Percentiles rank a stretch among this genome's conserved stretches.
These are phyloP conservation scores for Drepana falcataria DNA, from an alignment of 2,888 invertebrate genomes.

Conservation along the genomic window DNA sequence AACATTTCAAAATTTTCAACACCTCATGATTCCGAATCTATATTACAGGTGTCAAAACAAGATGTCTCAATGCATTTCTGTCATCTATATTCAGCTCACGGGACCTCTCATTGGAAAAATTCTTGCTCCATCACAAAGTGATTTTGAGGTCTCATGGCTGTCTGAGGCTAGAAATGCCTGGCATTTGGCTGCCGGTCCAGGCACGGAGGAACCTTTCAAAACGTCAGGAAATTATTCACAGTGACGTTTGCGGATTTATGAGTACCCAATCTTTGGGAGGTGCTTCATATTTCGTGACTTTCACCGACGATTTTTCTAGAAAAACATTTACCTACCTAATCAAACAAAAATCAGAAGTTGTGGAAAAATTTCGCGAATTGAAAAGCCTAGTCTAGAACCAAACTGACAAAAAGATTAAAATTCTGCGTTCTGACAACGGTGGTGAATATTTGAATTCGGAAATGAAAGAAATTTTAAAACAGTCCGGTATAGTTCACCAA, in stretches of 20 bases:
- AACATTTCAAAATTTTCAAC: too few species aligned
- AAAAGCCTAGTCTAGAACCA: constrained; percentile 21
- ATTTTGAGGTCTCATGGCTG: too few species aligned
- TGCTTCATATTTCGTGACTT: constrained; percentile 10
- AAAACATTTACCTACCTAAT: constrained; percentile 10
- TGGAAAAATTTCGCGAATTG: constrained; percentile 12
- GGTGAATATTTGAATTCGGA: constrained; percentile 26
- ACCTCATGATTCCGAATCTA: too few species aligned
- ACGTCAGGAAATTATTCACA: constrained; percentile 20
- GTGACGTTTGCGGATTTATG: constrained; percentile 37
- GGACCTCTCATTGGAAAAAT: too few species aligned
- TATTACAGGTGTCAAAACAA: too few species aligned
- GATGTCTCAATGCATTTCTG: too few species aligned
- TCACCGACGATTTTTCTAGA: constrained; percentile 11
- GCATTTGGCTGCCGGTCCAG: too few species aligned
- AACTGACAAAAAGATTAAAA: constrained; percentile 22
- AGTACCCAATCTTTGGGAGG: constrained; percentile 9
- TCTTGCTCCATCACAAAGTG: too few species aligned
- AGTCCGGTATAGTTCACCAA: constrained; percentile 27
- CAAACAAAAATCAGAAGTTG: constrained; percentile 3
- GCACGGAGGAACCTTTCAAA: too few species aligned
- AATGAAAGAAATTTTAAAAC: constrained; percentile 15
- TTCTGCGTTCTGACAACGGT: constrained; percentile 28
- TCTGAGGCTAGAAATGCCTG: too few species aligned
- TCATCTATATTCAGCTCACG: too few species aligned